Conservation (phyloP, 2,113 vertebrate species). For the Pogonocichla stellata region DNA sequence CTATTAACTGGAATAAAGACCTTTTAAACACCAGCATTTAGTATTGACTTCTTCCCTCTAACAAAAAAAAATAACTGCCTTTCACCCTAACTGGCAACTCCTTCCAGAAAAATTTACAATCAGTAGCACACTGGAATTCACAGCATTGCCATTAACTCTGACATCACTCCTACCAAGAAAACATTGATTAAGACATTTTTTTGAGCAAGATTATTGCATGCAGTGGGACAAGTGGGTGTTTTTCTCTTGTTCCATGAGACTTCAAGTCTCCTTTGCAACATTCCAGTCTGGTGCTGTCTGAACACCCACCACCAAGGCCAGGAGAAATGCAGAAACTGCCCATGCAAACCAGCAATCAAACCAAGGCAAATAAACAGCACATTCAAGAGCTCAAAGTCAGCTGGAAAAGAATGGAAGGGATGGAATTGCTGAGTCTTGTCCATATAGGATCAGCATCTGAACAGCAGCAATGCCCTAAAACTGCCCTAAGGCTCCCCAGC, state of each 20-base stretch:
- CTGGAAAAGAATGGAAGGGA: not conserved
- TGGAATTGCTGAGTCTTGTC: not conserved
- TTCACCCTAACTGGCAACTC: not conserved
- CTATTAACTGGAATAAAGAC: constrained; percentile 6
- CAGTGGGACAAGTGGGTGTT: not conserved
- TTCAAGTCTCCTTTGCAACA: not conserved
- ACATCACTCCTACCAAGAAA: not conserved
- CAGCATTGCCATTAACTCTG: not conserved
- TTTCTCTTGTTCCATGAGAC: not conserved
- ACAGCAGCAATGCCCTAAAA: not conserved
- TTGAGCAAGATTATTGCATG: not conserved
- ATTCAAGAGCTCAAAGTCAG: not conserved
- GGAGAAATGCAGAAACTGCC: not conserved
- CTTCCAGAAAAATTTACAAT: not conserved
- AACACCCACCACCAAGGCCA: not conserved
- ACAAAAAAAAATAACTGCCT: not conserved
- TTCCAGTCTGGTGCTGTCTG: not conserved
- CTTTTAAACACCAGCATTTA: not conserved
- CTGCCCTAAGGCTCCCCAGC: not conserved
- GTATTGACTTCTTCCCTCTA: not conserved
- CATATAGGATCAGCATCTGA: not conserved
- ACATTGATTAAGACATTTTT: not conserved
- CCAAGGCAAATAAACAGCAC: not conserved
- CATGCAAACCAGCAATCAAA: not conserved
- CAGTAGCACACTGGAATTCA: not conserved